Evolutionary conservation across 2,888 invertebrate species (phyloP).

Genomic region (Meganola albula): DNA sequence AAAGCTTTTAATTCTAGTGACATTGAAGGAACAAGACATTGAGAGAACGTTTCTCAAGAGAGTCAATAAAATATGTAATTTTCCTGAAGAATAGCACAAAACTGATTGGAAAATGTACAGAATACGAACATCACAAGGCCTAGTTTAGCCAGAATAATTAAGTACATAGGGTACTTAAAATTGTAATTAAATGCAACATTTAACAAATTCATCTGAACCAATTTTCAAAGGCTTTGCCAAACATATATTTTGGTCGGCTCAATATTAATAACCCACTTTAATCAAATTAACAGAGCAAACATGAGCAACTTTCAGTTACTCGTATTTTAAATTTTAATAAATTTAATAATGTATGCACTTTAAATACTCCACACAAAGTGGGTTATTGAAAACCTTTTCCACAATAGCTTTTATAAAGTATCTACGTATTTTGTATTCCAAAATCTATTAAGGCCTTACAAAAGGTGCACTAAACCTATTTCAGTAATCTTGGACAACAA

Average conservation of each 20-base stretch:
- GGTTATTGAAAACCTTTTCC: constrained; percentile 18
- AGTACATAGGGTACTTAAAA: too few species aligned
- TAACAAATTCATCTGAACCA: neutral
- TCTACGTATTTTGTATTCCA: neutral
- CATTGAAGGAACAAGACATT: too few species aligned
- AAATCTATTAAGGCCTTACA: neutral
- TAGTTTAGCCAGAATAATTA: too few species aligned
- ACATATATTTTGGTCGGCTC: constrained; percentile 14
- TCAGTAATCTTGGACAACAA: constrained; percentile 2
- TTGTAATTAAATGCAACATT: constrained; percentile 3
- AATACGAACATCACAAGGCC: too few species aligned
- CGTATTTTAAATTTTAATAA: too few species aligned
- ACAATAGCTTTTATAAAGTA: constrained; percentile 8
- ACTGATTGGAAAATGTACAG: too few species aligned
- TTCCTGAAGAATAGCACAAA: too few species aligned
- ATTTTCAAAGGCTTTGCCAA: constrained; percentile 12
- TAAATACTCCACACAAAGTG: constrained; percentile 21
- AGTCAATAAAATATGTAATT: too few species aligned
- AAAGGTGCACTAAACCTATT: neutral
- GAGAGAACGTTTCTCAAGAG: too few species aligned
- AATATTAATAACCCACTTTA: constrained; percentile 22
- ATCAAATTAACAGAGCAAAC: constrained; percentile 28
- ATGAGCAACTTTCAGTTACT: constrained; percentile 22
- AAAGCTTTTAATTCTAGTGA: constrained; percentile 25
- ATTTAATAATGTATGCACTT: constrained; percentile 27